A percentile compares a stretch with the other conserved stretches of the same genome.
Evolutionary conservation across 2,113 vertebrate genomes (phyloP).

Genomic region (Neomonachus schauinslandi): DNA sequence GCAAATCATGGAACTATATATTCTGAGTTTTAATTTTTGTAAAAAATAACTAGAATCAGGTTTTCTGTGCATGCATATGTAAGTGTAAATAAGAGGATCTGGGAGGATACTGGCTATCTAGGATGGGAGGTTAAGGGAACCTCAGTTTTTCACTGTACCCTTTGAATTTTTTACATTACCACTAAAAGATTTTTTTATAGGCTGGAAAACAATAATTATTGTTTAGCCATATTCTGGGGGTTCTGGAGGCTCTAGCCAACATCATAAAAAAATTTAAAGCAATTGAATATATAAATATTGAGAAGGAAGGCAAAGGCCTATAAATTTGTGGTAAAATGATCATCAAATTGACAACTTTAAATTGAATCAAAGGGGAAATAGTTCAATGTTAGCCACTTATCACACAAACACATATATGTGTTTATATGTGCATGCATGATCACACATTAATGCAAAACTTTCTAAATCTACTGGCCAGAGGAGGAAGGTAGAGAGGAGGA

Average conservation of each 20-base stretch:
- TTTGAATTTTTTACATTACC: neutral
- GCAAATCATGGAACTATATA: neutral
- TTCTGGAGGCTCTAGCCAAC: neutral
- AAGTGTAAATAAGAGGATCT: neutral
- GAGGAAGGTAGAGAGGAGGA: neutral
- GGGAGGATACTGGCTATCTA: neutral
- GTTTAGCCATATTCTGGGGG: neutral
- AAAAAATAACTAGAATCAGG: neutral
- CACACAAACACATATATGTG: neutral
- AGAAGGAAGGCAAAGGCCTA: neutral
- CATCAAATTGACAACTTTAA: neutral
- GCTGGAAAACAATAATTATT: neutral
- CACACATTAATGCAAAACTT: neutral
- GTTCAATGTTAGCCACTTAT: neutral
- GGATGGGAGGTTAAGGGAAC: neutral
- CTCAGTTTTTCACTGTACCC: neutral
- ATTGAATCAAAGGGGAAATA: neutral
- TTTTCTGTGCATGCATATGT: neutral
- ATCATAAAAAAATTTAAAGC: neutral
- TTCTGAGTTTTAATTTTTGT: neutral
- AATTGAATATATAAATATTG: neutral
- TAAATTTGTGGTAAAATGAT: neutral
- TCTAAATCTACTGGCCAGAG: neutral
- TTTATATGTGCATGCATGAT: too few species aligned
- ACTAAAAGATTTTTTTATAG: neutral